These are phyloP conservation scores for Hyppa rectilinea DNA, from an alignment of 2,888 invertebrate genomes.

Conservation along the genomic window DNA sequence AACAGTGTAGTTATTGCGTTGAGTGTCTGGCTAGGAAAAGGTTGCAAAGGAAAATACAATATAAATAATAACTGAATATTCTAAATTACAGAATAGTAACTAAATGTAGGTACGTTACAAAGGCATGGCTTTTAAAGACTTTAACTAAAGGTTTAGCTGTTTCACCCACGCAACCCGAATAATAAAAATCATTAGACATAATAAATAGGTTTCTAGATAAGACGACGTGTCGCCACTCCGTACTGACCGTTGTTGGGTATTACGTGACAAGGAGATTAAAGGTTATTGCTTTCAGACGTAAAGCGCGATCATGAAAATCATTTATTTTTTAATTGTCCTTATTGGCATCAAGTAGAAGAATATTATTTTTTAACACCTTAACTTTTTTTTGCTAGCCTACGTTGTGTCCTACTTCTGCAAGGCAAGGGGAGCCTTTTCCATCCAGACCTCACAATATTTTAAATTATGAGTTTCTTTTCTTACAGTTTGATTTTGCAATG, in stretches of 20 bases:
- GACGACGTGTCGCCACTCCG: conserved; percentile 84
- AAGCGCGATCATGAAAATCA: background rate
- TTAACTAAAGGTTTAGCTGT: conserved; percentile 57
- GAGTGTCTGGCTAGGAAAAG: too few relatives aligned
- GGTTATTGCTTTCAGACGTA: conserved; percentile 31
- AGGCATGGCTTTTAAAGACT: background rate
- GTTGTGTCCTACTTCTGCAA: too few relatives aligned
- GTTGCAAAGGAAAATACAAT: too few relatives aligned
- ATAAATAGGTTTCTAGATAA: conserved; percentile 86
- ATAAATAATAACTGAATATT: too few relatives aligned
- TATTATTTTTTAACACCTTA: too few relatives aligned
- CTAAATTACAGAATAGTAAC: background rate
- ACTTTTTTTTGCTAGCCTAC: too few relatives aligned
- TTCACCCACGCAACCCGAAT: conserved; percentile 72
- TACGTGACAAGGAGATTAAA: conserved; percentile 63
- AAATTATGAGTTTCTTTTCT: background rate
- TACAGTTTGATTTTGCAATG: background rate
- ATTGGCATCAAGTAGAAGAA: too few relatives aligned
- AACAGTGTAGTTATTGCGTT: too few relatives aligned
- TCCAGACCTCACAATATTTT: too few relatives aligned
- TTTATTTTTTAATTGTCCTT: too few relatives aligned
- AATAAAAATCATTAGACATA: conserved; percentile 83
- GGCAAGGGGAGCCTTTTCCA: too few relatives aligned
- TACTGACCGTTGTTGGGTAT: conserved; percentile 71
- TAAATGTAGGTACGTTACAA: conserved; percentile 6